phyloP scores from a whole-genome alignment of 1,140 invertebrate genomes.

The Teleopsis dalmanni region DNA sequence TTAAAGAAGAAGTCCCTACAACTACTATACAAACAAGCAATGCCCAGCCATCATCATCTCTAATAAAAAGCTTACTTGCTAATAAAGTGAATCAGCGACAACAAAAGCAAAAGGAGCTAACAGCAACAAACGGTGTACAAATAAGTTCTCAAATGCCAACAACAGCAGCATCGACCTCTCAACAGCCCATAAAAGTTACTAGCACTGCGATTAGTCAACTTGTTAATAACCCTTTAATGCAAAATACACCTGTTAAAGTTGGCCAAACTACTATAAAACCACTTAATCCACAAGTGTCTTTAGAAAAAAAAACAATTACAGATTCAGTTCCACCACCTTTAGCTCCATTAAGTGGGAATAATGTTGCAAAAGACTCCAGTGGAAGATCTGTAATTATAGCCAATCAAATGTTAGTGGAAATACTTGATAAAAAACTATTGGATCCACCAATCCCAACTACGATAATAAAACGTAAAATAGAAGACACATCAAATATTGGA shows the following conservation, averaged over 20 bases:
- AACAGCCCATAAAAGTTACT: slow-evolving; percentile 34
- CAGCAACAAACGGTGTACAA: slow-evolving; percentile 48
- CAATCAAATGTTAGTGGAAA: slow-evolving; percentile 51
- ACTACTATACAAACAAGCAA: no score
- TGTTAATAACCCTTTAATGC: slow-evolving; percentile 46
- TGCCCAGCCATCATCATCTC: slow-evolving; percentile 44
- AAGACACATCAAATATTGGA: slow-evolving; percentile 46
- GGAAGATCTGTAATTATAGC: slow-evolving; percentile 44
- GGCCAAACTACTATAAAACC: slow-evolving; percentile 42
- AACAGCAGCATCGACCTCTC: slow-evolving; percentile 29
- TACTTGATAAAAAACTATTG: slow-evolving; percentile 52
- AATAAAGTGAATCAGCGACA: slow-evolving; percentile 65
- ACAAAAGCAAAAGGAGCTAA: slow-evolving; percentile 41
- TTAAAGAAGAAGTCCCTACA: no score
- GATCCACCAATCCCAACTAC: slow-evolving; percentile 16
- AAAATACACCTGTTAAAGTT: slow-evolving; percentile 40
- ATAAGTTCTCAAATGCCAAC: slow-evolving; percentile 48
- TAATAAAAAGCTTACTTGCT: slow-evolving; percentile 79
- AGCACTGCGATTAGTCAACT: slow-evolving; percentile 40
- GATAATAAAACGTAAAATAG: slow-evolving; percentile 47
- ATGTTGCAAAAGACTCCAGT: slow-evolving; percentile 37
- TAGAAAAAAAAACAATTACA: slow-evolving; percentile 30
- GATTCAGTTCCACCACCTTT: slow-evolving; percentile 48
- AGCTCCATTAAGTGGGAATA: slow-evolving; percentile 44
- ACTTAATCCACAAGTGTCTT: slow-evolving; percentile 18